phyloP scores from a whole-genome alignment of 2,797 vertebrate species.

The Xiphophorus birchmanni region DNA sequence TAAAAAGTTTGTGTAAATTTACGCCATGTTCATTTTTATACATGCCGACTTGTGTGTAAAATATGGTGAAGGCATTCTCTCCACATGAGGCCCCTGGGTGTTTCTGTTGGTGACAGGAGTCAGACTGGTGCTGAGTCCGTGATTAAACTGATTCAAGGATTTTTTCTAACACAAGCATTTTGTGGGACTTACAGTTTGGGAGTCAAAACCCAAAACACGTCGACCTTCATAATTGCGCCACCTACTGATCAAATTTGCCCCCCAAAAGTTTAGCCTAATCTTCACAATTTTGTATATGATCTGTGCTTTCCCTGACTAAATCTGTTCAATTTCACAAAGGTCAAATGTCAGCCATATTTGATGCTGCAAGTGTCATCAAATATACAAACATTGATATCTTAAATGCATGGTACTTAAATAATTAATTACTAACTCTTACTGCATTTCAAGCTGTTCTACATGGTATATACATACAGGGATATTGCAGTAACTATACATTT shows the following conservation, averaged over 20 bases:
- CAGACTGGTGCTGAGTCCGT: background rate
- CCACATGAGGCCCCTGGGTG: background rate
- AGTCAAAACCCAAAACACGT: background rate
- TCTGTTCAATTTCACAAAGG: background rate
- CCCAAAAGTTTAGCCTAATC: no score
- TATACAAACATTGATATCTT: background rate
- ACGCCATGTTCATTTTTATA: no score
- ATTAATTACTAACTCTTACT: background rate
- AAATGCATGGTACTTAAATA: background rate
- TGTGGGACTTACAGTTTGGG: background rate
- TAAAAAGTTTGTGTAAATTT: no score
- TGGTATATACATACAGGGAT: background rate
- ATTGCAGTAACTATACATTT: background rate
- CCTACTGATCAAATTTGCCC: background rate
- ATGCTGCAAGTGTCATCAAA: background rate
- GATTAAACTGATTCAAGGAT: background rate
- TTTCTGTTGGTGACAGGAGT: background rate
- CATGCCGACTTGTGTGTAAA: no score
- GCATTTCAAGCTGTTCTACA: background rate
- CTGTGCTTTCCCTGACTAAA: background rate
- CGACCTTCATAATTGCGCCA: background rate
- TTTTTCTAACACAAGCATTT: background rate
- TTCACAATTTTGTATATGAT: background rate
- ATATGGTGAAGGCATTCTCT: no score
- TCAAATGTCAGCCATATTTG: background rate